Percentiles rank a stretch among this genome's conserved stretches.
Evolutionary conservation across 2,888 invertebrate genomes (phyloP).

Genomic region (Chromoteleia sp.): DNA sequence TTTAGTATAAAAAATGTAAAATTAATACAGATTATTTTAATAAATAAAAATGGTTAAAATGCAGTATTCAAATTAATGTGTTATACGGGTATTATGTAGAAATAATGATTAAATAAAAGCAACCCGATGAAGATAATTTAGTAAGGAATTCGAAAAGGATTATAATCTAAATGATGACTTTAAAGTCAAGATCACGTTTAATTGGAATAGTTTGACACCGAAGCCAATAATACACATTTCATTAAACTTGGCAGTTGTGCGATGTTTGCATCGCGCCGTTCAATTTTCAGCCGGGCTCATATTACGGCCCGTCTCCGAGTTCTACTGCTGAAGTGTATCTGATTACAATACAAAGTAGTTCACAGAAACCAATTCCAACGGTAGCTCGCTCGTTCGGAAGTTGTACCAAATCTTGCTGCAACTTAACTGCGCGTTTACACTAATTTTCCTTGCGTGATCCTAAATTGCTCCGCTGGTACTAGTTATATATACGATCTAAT

Average conservation of each 20-base stretch:
- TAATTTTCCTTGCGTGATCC: slow-evolving; percentile 35
- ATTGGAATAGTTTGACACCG: slow-evolving; percentile 33
- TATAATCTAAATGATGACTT: not conserved
- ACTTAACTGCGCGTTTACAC: slow-evolving; percentile 40
- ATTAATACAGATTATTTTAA: too few relatives aligned
- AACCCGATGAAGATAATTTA: not conserved
- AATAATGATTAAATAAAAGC: too few relatives aligned
- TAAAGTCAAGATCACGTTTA: slow-evolving; percentile 26
- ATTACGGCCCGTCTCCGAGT: slow-evolving; percentile 26
- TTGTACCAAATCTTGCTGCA: slow-evolving; percentile 46
- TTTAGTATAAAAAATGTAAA: too few relatives aligned
- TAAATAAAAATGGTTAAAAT: too few relatives aligned
- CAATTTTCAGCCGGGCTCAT: slow-evolving; percentile 28
- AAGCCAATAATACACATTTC: slow-evolving; percentile 31
- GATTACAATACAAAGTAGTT: slow-evolving; percentile 58
- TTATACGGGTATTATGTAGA: too few relatives aligned
- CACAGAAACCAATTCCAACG: slow-evolving; percentile 53
- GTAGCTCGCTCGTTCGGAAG: slow-evolving; percentile 13
- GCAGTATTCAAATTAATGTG: too few relatives aligned
- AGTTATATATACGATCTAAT: not conserved
- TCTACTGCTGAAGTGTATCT: slow-evolving; percentile 41
- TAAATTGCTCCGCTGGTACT: slow-evolving; percentile 5
- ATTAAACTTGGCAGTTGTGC: slow-evolving; percentile 32
- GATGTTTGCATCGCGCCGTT: slow-evolving; percentile 42
- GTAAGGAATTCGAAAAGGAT: not conserved